These are phyloP conservation scores for Columba guinea DNA, from an alignment of 2,797 vertebrate genomes.

Conservation along the genomic window DNA sequence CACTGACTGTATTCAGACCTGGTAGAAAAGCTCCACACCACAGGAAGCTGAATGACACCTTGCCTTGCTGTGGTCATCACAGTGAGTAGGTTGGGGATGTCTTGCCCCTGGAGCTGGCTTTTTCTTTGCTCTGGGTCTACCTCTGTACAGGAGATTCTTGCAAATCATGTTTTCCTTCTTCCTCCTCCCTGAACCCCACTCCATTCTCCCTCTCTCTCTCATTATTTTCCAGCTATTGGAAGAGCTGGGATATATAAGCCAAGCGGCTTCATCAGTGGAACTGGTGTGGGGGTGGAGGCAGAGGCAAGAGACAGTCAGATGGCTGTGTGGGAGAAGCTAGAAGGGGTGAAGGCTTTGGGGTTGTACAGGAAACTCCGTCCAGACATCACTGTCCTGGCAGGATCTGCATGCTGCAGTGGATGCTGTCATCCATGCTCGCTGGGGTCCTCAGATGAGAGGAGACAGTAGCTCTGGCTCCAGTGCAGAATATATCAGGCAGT, in stretches of 20 bases:
- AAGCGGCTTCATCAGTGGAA: neutral
- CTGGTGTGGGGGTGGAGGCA: neutral
- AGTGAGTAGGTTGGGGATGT: neutral
- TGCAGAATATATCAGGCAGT: neutral
- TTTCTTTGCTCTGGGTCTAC: neutral
- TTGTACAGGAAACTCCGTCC: neutral
- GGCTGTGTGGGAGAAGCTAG: neutral
- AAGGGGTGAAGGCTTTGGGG: neutral
- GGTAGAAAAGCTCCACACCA: neutral
- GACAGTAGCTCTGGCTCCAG: neutral
- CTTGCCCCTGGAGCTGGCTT: neutral
- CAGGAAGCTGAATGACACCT: neutral
- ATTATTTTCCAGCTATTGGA: neutral
- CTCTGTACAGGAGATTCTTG: neutral
- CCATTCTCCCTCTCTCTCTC: neutral
- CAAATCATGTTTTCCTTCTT: neutral
- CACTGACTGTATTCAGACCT: neutral
- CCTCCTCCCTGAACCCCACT: neutral
- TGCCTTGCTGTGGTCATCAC: neutral
- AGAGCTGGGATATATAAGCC: neutral
- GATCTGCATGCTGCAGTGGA: accelerated
- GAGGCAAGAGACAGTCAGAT: neutral
- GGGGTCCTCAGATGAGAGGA: neutral
- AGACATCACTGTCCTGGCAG: neutral
- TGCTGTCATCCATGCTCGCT: constrained; percentile 8